These are phyloP conservation scores for Scomber scombrus DNA, from an alignment of 2,113 vertebrate genomes.

Conservation along the genomic window DNA sequence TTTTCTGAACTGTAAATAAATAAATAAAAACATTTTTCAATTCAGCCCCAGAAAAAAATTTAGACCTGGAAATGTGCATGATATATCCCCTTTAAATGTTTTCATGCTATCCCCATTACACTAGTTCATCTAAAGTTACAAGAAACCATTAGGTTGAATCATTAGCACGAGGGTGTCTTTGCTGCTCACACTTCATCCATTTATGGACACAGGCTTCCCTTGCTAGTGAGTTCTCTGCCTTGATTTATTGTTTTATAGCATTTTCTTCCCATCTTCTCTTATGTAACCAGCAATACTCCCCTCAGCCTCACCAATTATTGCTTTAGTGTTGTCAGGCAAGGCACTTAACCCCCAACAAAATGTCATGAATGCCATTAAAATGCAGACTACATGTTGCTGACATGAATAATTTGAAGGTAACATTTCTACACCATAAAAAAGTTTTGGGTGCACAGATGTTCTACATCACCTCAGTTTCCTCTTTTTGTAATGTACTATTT, in stretches of 20 bases:
- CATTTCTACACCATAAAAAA: neutral
- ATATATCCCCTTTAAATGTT: neutral
- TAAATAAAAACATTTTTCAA: no score
- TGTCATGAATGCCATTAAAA: constrained; percentile 22
- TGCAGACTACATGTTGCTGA: neutral
- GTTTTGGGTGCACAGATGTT: neutral
- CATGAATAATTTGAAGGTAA: constrained; percentile 1
- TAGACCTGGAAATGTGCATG: no score
- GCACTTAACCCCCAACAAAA: constrained; percentile 15
- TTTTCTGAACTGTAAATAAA: no score
- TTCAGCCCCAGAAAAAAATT: no score
- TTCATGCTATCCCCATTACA: neutral
- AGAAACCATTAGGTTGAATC: neutral
- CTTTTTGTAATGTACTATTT: neutral
- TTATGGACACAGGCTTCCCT: neutral
- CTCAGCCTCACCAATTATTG: neutral
- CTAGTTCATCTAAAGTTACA: neutral
- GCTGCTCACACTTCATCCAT: neutral
- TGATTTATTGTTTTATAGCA: neutral
- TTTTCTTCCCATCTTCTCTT: neutral
- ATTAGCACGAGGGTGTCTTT: neutral
- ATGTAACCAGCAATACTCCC: neutral
- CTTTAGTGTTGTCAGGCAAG: constrained; percentile 5
- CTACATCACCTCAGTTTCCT: neutral
- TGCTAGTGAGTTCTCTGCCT: neutral